Evolutionary conservation across 2,113 vertebrate species (phyloP), one percentile per base, ranked within the genome.

Genomic region (Xenus cinereus): DNA sequence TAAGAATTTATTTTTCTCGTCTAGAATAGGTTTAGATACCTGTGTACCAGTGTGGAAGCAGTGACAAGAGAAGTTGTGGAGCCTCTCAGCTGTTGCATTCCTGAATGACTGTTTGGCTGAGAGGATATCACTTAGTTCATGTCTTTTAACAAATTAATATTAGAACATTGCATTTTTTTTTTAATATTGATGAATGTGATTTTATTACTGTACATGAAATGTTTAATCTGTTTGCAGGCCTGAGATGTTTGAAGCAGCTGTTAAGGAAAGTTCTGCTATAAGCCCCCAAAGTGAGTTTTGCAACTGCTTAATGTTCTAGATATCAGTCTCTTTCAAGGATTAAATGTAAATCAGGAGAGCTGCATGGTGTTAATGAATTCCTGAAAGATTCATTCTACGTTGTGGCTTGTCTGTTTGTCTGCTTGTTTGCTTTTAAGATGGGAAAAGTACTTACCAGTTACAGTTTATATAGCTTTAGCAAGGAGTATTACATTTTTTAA

Each of bases 211-310:
- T 50, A 39, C 60, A 6, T 90, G 37, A 97, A 91, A 95, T 77
- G 14, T 96, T 81, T 54, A 7, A 89, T 97, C 54, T 97, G 20
- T 96, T 96, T 90, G 37, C 90, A 98, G 98, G 86, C 98, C 98
- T 11, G 98, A 98, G 89, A 93, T 98, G 97, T 93, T 98, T 85
- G 97, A 98, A 94, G 97, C 96, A 5, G 98, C 98, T 14, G 26
- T 98, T 90, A 98, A 98, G 93, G 98, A 98, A 91, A 94, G 51
- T 35, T 96, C 97, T 86, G 20, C 93, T 39, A 88, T 54, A 84
- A 98, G 89, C 63, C 92, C 97, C 45, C 97, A 97, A 50, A 96
- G 98, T 98, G 88, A 98, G 98, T 98, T 91, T 95, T 76, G 20
- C 26, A 24, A 39, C 48, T 35, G 30, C 20, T 80, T 90, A 23